Evolutionary conservation across 2,113 vertebrate species (phyloP).

Genomic region (Dipodomys ordii): DNA sequence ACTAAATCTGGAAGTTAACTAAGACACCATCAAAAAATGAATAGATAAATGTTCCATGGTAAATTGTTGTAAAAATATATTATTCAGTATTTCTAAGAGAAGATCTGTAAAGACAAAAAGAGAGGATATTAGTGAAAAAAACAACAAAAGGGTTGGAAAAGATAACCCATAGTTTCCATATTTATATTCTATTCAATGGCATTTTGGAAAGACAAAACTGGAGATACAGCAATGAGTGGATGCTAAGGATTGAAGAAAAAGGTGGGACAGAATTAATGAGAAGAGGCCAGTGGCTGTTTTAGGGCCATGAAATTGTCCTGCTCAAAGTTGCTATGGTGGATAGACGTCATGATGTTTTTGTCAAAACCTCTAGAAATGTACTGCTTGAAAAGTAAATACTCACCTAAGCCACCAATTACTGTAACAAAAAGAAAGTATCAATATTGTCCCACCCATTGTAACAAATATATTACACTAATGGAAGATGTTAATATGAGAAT

Average conservation of each 20-base stretch:
- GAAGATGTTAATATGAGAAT: neutral
- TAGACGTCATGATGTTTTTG: neutral
- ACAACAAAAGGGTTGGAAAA: neutral
- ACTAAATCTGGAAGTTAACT: neutral
- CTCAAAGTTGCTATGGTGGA: neutral
- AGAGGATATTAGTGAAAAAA: neutral
- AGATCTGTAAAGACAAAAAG: neutral
- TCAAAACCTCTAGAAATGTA: neutral
- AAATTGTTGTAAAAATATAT: neutral
- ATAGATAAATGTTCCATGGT: neutral
- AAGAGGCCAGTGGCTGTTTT: neutral
- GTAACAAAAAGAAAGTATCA: neutral
- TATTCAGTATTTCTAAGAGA: constrained; percentile 20
- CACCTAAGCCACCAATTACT: neutral
- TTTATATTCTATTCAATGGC: neutral
- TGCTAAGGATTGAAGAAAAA: neutral
- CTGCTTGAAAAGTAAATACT: neutral
- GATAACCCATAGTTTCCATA: neutral
- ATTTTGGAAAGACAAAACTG: neutral
- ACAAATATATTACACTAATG: neutral
- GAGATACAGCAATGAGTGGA: neutral
- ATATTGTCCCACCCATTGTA: neutral
- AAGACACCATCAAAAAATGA: neutral
- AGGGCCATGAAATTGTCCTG: neutral
- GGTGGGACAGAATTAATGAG: neutral